phyloP scores from a whole-genome alignment of 2,888 invertebrate genomes.

The Minunthozetes semirufus region DNA sequence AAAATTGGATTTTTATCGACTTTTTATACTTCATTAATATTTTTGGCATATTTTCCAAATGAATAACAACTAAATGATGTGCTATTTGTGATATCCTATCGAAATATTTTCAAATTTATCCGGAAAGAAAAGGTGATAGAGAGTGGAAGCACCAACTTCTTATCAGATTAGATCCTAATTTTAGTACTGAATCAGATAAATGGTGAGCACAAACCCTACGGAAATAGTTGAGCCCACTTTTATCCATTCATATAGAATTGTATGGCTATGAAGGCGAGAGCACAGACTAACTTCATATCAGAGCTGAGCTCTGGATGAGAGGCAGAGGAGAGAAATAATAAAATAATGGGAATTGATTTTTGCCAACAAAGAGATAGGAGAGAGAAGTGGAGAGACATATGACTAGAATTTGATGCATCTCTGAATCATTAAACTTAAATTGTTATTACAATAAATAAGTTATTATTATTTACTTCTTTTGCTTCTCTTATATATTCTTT shows the following conservation, averaged over 20 bases:
- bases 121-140: constrained; percentile 7
- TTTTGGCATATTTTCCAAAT: too few relatives aligned
- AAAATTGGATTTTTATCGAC: too few relatives aligned
- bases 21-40: too few relatives aligned
- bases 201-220: background rate
- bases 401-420: constrained; percentile 18
- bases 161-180: background rate
- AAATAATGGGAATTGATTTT: constrained; percentile 28
- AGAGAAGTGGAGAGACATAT: background rate
- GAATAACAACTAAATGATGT: too few relatives aligned
- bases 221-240: constrained; percentile 18
- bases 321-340: constrained; percentile 4
- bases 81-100: too few relatives aligned
- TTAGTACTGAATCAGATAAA: background rate
- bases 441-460: background rate
- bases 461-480: background rate
- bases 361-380: background rate
- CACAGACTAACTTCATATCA: background rate
- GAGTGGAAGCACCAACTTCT: background rate
- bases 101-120: too few relatives aligned
- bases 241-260: constrained; percentile 2
- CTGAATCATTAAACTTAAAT: constrained; percentile 16
- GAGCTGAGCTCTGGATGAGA: background rate
- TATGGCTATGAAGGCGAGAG: background rate
- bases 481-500: background rate